Conservation (phyloP, 2,888 invertebrate species). For the Apotomis turbidana region DNA sequence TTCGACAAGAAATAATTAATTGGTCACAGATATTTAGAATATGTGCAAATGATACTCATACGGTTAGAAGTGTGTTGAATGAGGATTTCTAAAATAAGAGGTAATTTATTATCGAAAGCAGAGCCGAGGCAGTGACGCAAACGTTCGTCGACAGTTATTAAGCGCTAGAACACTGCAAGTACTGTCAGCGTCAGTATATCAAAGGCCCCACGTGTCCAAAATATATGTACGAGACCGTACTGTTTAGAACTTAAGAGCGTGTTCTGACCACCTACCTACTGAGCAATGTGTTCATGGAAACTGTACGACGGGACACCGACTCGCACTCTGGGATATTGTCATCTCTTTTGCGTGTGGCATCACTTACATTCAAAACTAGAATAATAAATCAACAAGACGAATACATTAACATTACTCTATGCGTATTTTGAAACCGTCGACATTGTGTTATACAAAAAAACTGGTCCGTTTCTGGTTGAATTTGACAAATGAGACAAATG, state of each 20-base stretch:
- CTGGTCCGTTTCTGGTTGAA: constrained; percentile 9
- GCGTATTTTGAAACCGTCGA: constrained; percentile 47
- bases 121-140: constrained; percentile 76
- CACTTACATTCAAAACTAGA: constrained; percentile 60
- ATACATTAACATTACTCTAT: constrained; percentile 65
- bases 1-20: constrained; percentile 53
- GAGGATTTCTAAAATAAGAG: constrained; percentile 81
- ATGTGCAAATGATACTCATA: constrained; percentile 69
- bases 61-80: constrained; percentile 71
- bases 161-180: constrained; percentile 72
- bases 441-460: constrained; percentile 32
- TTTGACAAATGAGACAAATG: constrained; percentile 27
- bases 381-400: constrained; percentile 67
- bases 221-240: constrained; percentile 5
- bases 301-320: constrained; percentile 18
- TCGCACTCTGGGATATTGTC: constrained; percentile 63
- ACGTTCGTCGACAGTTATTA: constrained; percentile 81
- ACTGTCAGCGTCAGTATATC: constrained; percentile 56
- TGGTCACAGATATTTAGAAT: constrained; percentile 67
- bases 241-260: constrained; percentile 6
- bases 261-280: background rate
- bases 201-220: background rate
- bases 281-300: constrained; percentile 16
- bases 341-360: constrained; percentile 62
- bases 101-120: constrained; percentile 78